Evolutionary conservation across 2,888 invertebrate species (phyloP).

Genomic region (Limnephilus rhombicus): DNA sequence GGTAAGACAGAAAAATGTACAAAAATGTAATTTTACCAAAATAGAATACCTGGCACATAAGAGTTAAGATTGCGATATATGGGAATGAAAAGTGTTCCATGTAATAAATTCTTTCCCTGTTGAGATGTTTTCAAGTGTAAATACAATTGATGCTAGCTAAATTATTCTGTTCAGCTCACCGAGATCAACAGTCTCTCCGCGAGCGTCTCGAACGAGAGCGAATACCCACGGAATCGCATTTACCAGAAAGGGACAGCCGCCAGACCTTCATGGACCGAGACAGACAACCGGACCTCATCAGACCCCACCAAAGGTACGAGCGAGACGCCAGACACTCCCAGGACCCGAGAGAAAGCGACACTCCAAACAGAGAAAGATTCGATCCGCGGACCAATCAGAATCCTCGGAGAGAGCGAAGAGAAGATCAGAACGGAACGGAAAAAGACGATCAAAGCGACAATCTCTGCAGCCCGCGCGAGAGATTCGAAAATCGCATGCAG

Average conservation of each 20-base stretch:
- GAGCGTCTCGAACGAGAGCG: constrained; percentile 62
- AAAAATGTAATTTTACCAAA: too few relatives aligned
- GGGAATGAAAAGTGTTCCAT: not conserved
- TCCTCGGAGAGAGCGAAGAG: constrained; percentile 47
- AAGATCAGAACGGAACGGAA: constrained; percentile 55
- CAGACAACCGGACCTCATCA: constrained; percentile 57
- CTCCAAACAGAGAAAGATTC: constrained; percentile 28
- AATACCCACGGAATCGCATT: constrained; percentile 51
- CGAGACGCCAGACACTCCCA: constrained; percentile 49
- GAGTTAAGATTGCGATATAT: not conserved
- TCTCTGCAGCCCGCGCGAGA: constrained; percentile 50
- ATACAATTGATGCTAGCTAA: not conserved
- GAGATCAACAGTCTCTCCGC: constrained; percentile 60
- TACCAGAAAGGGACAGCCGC: constrained; percentile 44
- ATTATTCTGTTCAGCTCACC: constrained; percentile 42
- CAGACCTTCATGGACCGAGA: constrained; percentile 46
- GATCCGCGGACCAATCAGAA: constrained; percentile 51
- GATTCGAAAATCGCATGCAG: constrained; percentile 58
- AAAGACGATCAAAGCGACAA: constrained; percentile 55
- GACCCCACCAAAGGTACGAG: constrained; percentile 58
- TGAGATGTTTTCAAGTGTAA: not conserved
- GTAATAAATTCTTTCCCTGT: not conserved
- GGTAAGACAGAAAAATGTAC: too few relatives aligned
- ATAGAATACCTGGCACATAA: too few relatives aligned
- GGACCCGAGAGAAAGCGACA: constrained; percentile 50